phyloP scores from a whole-genome alignment of 2,797 vertebrate species.

The Selene dorsalis region DNA sequence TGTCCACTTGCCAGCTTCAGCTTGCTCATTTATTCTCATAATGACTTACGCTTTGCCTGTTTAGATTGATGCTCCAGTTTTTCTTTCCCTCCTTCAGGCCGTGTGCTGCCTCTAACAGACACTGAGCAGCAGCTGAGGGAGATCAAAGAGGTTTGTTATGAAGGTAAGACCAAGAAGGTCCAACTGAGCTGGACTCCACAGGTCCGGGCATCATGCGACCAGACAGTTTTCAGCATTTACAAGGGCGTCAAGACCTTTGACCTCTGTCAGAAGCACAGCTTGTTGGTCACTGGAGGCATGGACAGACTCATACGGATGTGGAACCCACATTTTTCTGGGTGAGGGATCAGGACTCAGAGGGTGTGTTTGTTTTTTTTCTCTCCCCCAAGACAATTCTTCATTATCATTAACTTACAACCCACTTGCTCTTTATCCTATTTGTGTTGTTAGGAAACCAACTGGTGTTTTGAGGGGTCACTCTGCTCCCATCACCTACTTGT shows the following conservation, averaged over 20 bases:
- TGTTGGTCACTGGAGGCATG: conserved; percentile 84
- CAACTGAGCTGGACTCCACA: conserved; percentile 66
- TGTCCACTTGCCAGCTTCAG: conserved; percentile 36
- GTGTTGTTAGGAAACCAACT: conserved; percentile 77
- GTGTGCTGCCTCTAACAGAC: conserved; percentile 72
- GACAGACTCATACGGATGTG: conserved; percentile 83
- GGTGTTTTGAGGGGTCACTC: conserved; percentile 83
- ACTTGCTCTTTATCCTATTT: conserved; percentile 10
- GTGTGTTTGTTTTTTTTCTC: neutral
- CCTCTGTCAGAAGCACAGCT: conserved; percentile 76
- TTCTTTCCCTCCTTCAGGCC: conserved; percentile 70
- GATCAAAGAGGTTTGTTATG: conserved; percentile 73
- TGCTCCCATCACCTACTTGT: conserved; percentile 78
- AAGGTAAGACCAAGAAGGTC: conserved; percentile 75
- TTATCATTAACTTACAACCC: neutral
- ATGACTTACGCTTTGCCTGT: conserved; percentile 46
- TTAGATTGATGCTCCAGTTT: conserved; percentile 55
- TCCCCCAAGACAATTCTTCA: too few relatives aligned
- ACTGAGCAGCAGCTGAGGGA: conserved; percentile 80
- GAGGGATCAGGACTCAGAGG: conserved; percentile 28
- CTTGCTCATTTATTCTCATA: conserved; percentile 59
- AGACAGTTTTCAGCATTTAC: conserved; percentile 75
- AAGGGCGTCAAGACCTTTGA: conserved; percentile 84
- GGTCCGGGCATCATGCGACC: conserved; percentile 73
- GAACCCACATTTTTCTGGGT: conserved; percentile 83